Evolutionary conservation across 2,888 invertebrate genomes (phyloP).

Genomic region (Stenichneumon culpator): DNA sequence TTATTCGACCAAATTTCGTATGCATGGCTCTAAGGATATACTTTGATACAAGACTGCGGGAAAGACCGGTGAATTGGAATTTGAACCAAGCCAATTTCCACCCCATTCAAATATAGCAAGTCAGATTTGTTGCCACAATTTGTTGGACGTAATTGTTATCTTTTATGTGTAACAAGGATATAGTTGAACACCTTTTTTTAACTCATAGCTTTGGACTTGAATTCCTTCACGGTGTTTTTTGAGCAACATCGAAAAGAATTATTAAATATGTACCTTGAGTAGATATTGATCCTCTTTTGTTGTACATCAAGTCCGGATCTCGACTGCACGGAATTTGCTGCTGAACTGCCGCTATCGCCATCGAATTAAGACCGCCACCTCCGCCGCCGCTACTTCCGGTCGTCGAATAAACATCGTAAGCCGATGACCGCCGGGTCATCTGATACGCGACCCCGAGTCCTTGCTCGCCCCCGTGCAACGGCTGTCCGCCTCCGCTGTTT

Average conservation of each 20-base stretch:
- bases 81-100: too few species aligned
- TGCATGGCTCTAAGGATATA: slow-evolving; percentile 1
- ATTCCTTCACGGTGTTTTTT: too few species aligned
- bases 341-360: slow-evolving; percentile 84
- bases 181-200: too few species aligned
- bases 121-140: too few species aligned
- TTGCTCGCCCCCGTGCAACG: slow-evolving; percentile 83
- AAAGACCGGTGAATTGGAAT: too few species aligned
- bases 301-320: slow-evolving; percentile 66
- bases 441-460: slow-evolving; percentile 90
- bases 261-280: slow-evolving; percentile 75
- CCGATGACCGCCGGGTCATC: slow-evolving; percentile 93
- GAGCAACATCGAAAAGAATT: too few species aligned
- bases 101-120: too few species aligned
- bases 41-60: too few species aligned
- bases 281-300: slow-evolving; percentile 82
- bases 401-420: slow-evolving; percentile 92
- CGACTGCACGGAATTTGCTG: slow-evolving; percentile 74
- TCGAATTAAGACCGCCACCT: slow-evolving; percentile 75
- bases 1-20: slow-evolving; percentile 17
- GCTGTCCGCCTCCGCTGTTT: slow-evolving; percentile 68
- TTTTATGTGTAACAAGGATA: too few species aligned
- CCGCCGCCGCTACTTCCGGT: slow-evolving; percentile 85
- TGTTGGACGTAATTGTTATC: too few species aligned
- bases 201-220: too few species aligned